phyloP scores from a whole-genome alignment of 2,113 vertebrate species.

The Panthera leo region DNA sequence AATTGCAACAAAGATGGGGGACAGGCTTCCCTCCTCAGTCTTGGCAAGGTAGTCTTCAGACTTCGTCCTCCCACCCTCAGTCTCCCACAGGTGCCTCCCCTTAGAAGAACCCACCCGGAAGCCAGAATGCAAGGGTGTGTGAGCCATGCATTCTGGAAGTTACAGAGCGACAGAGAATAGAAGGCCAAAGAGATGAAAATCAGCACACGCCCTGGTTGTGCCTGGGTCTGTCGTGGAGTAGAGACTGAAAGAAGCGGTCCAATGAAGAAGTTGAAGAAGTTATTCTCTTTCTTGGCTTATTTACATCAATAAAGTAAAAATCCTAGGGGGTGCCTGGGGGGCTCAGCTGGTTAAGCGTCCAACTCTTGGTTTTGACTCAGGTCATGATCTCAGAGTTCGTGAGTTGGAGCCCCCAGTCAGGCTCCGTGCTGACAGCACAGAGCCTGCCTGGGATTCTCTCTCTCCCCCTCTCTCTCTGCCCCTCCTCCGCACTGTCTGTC shows the following conservation, averaged over 20 bases:
- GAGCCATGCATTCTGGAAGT: not conserved
- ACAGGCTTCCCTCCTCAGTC: not conserved
- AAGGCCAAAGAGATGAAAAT: too few species aligned
- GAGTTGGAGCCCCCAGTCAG: too few species aligned
- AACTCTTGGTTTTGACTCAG: too few species aligned
- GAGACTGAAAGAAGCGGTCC: not conserved
- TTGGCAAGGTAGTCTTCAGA: not conserved
- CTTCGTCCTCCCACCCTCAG: not conserved
- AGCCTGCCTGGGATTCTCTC: too few species aligned
- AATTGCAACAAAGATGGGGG: not conserved
- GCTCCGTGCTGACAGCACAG: too few species aligned
- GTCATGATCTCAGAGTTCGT: too few species aligned
- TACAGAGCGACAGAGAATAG: not conserved
- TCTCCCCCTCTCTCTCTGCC: too few species aligned
- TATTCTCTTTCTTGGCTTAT: not conserved
- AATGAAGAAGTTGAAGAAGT: not conserved
- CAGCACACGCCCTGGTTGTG: not conserved
- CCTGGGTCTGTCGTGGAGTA: accelerated
- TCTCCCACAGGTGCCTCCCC: not conserved
- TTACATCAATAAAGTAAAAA: not conserved
- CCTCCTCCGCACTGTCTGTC: too few species aligned
- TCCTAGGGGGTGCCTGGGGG: too few species aligned
- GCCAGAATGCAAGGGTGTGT: not conserved
- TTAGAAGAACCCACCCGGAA: not conserved
- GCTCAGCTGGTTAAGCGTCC: too few species aligned